Evolutionary conservation across 1,140 invertebrate species (phyloP).

Genomic region (Drosophila tsacasi): DNA sequence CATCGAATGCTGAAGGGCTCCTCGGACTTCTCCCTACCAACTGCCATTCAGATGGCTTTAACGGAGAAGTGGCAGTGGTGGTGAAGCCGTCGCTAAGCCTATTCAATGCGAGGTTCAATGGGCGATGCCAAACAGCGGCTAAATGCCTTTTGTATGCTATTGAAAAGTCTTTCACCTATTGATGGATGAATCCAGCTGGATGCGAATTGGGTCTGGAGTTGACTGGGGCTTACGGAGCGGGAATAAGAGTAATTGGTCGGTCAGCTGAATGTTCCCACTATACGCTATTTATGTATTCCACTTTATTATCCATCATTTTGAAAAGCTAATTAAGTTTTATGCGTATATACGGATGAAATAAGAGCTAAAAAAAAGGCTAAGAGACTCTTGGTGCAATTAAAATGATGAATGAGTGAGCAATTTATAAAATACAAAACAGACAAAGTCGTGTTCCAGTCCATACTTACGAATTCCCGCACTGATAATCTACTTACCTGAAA

Average conservation of each 20-base stretch:
- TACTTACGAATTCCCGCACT: conserved; percentile 8
- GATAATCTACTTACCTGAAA: conserved; percentile 41
- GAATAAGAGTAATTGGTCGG: conserved; percentile 44
- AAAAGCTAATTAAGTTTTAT: conserved; percentile 54
- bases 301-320: conserved; percentile 48
- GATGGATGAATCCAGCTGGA: conserved; percentile 47
- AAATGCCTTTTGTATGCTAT: conserved; percentile 77
- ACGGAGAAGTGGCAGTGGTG: conserved; percentile 17
- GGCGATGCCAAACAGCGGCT: conserved; percentile 78
- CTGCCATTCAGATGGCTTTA: conserved; percentile 18
- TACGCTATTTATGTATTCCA: conserved; percentile 52
- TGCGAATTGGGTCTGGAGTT: conserved; percentile 1
- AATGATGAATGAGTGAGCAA: conserved; percentile 15
- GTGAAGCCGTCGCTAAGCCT: conserved; percentile 52
- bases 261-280: conserved; percentile 45
- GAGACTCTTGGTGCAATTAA: conserved; percentile 31
- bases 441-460: background rate
- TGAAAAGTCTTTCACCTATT: conserved; percentile 70
- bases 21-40: conserved; percentile 12
- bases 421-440: background rate
- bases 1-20: conserved; percentile 4
- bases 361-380: conserved; percentile 12
- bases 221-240: conserved; percentile 9
- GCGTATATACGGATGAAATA: conserved; percentile 1
- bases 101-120: conserved; percentile 71